Percentiles rank a stretch among this genome's conserved stretches.
Evolutionary conservation across 2,797 vertebrate species (phyloP).

Genomic region (Micropoecilia bifurca): DNA sequence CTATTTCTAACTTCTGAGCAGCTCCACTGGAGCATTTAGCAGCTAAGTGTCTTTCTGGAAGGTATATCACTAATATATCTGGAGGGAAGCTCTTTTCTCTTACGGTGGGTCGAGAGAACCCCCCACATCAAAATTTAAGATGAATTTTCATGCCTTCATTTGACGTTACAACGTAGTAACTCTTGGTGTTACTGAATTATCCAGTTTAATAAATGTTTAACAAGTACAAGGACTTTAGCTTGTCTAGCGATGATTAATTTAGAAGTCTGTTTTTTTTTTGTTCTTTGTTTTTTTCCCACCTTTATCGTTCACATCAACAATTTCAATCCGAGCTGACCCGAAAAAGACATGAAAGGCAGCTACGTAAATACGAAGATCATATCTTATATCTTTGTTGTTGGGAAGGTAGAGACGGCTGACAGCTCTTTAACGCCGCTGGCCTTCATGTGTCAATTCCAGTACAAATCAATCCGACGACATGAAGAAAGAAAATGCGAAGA

Average conservation of each 20-base stretch:
- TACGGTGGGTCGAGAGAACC: slow-evolving; percentile 19
- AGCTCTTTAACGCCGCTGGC: slow-evolving; percentile 15
- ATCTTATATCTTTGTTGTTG: neutral
- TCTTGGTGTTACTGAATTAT: neutral
- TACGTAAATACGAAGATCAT: neutral
- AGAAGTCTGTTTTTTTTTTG: neutral
- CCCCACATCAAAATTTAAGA: slow-evolving; percentile 12
- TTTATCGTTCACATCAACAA: slow-evolving; percentile 8
- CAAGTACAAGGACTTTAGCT: neutral
- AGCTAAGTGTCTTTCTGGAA: slow-evolving; percentile 57
- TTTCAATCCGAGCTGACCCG: neutral
- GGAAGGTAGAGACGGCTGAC: neutral
- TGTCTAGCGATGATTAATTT: neutral
- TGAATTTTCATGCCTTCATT: slow-evolving; percentile 23
- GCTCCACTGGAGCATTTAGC: slow-evolving; percentile 73
- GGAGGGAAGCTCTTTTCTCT: slow-evolving; percentile 44
- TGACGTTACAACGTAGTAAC: slow-evolving; percentile 12
- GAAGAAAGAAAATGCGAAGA: neutral
- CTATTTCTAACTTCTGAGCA: slow-evolving; percentile 57
- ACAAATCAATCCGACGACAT: neutral
- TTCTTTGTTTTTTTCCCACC: neutral
- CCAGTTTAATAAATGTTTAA: neutral
- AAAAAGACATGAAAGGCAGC: slow-evolving; percentile 13
- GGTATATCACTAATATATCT: slow-evolving; percentile 44
- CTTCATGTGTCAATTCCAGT: slow-evolving; percentile 13